These are phyloP conservation scores for Spinibarbus caldwelli DNA, from an alignment of 2,797 vertebrate species.

Conservation along the genomic window DNA sequence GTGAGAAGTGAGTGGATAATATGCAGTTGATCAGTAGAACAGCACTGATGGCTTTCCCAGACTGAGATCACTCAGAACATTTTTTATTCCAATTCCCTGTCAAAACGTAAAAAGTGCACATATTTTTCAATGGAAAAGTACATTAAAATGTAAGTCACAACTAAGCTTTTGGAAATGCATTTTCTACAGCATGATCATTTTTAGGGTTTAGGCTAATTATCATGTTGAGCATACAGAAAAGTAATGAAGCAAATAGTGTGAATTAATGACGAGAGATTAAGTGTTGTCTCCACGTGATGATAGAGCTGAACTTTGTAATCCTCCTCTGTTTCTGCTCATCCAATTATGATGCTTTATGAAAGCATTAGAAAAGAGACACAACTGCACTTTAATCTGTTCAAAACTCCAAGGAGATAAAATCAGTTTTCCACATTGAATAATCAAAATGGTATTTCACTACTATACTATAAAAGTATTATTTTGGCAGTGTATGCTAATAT, in stretches of 20 bases:
- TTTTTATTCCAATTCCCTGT: slow-evolving; percentile 17
- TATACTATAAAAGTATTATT: background rate
- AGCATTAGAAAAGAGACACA: background rate
- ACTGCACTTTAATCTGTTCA: background rate
- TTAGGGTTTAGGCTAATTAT: background rate
- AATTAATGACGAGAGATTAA: slow-evolving; percentile 33
- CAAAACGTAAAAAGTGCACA: slow-evolving; percentile 3
- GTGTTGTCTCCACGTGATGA: background rate
- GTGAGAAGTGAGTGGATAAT: slow-evolving; percentile 17
- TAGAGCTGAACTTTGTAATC: background rate
- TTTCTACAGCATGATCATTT: background rate
- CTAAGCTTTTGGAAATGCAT: background rate
- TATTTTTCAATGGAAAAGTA: slow-evolving; percentile 1
- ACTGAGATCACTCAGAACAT: slow-evolving; percentile 5
- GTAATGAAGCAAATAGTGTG: background rate
- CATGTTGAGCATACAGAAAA: slow-evolving; percentile 3
- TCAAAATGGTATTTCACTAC: background rate
- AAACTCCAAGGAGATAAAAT: background rate
- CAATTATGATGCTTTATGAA: slow-evolving; percentile 16
- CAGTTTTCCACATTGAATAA: background rate
- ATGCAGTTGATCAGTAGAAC: background rate
- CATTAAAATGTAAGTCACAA: background rate
- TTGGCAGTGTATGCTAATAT: background rate
- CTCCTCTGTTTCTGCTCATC: slow-evolving; percentile 4
- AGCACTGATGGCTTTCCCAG: slow-evolving; percentile 38